These are phyloP conservation scores for Rhynchopsitta pachyrhyncha DNA, from an alignment of 2,113 vertebrate genomes.

Conservation along the genomic window DNA sequence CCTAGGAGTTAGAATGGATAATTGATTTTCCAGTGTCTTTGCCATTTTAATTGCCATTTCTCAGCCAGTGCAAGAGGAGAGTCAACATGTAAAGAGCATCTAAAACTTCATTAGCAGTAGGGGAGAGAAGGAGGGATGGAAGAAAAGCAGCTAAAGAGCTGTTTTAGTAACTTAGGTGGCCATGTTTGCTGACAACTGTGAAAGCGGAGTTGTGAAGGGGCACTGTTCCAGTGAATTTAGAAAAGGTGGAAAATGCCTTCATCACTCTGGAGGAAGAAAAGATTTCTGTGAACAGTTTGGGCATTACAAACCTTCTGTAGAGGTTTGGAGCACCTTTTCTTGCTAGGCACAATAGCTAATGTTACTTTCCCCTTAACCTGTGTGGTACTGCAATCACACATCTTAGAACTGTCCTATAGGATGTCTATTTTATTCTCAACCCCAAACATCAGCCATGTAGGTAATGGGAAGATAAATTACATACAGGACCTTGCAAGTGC, in stretches of 20 bases:
- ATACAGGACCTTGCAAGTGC: background rate
- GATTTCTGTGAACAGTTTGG: background rate
- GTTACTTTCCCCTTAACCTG: background rate
- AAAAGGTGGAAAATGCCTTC: background rate
- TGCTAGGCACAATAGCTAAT: background rate
- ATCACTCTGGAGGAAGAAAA: background rate
- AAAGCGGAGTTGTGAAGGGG: background rate
- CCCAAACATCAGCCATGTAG: background rate
- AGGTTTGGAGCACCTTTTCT: background rate
- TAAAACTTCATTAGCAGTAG: background rate
- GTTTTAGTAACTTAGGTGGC: background rate
- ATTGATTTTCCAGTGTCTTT: background rate
- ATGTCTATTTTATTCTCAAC: background rate
- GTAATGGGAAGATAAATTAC: background rate
- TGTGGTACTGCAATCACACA: background rate
- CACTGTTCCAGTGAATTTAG: background rate
- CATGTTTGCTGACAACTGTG: background rate
- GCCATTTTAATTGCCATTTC: background rate
- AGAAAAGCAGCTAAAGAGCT: background rate
- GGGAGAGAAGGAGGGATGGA: background rate
- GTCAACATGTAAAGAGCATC: background rate
- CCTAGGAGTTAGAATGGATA: background rate
- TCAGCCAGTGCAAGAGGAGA: background rate
- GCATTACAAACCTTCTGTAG: too few species aligned
- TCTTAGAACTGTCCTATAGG: background rate